Base-by-base conservation (phyloP, 2,113 vertebrate genomes). In the Psephotus haematonotus region DNA sequence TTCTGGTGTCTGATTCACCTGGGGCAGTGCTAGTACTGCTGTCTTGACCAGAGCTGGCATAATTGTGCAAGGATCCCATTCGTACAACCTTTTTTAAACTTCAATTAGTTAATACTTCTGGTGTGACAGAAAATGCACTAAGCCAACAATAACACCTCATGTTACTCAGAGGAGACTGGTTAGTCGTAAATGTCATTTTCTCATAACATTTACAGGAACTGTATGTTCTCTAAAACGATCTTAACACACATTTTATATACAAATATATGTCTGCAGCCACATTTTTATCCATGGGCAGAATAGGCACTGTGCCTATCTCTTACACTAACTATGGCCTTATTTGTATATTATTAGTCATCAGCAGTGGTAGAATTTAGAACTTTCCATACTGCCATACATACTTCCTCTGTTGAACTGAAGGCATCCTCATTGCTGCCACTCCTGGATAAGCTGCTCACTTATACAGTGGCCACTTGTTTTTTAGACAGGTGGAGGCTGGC, bases 201-300 rank as follows among this genome's bases (percentile, higher is more conserved):
- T 64, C 95, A 97, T 95, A 97, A 95, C 95, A 97, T 95, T 98
- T 97, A 92, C 95, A 97, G 96, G 97, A 98, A 97, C 93, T 97
- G 86, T 82, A 97, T 94, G 97, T 98, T 97, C 97, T 95, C 43
- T 86, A 88, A 97, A 98, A 96, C 69, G 90, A 94, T 93, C 97
- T 96, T 90, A 97, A 94, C 43, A 90, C 53, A 92, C 88, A 53
- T 88, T 95, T 90, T 80, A n/a, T 90, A 69, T 47, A 88, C 82
- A 92, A 92, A 59, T 83, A 86, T 60, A 90, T 72, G 52, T 74
- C 49, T 63, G 60, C 62, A 35, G 37, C 27, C 53, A 24, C 41
- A 55, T 93, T 96, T 95, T 95, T 33, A 53, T 93, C 52, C 17
- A 86, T 29, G 64, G 72, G 80, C 50, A 84, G 67, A 85, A 80